phyloP scores from a whole-genome alignment of 2,113 vertebrate species.

The human region DNA sequence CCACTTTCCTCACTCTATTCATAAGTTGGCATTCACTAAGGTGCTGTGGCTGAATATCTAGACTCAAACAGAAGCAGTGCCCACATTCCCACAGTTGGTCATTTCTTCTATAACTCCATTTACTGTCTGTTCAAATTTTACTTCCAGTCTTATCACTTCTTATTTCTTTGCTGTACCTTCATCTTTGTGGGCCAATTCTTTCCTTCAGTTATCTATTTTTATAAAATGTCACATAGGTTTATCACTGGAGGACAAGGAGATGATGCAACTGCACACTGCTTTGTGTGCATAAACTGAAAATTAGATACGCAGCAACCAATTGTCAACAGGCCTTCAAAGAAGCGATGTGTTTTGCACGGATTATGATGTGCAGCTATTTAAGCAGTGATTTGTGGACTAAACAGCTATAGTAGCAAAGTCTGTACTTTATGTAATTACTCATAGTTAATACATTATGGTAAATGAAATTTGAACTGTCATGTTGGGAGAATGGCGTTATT shows the following conservation, averaged over 20 bases:
- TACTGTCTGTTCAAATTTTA: not conserved
- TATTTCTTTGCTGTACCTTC: not conserved
- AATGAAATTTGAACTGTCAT: not conserved
- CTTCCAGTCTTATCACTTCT: not conserved
- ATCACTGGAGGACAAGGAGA: not conserved
- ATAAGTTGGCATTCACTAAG: not conserved
- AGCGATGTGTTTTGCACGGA: not conserved
- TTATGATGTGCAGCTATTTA: not conserved
- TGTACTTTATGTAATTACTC: not conserved
- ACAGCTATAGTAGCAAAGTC: too few relatives aligned
- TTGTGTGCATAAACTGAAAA: not conserved
- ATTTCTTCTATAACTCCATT: not conserved
- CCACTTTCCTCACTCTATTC: not conserved
- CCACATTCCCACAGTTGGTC: not conserved
- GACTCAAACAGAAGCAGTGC: not conserved
- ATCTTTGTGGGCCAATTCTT: not conserved
- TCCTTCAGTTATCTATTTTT: not conserved
- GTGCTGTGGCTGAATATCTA: not conserved
- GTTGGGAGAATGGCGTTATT: not conserved
- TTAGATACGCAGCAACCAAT: not conserved
- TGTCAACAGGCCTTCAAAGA: not conserved
- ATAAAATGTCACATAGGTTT: not conserved
- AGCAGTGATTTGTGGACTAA: not conserved
- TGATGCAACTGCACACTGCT: not conserved
- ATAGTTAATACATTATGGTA: not conserved